Evolutionary conservation across 2,797 vertebrate genomes (phyloP), one percentile per base, ranked within the genome.

Genomic region (Falco novaeseelandiae): DNA sequence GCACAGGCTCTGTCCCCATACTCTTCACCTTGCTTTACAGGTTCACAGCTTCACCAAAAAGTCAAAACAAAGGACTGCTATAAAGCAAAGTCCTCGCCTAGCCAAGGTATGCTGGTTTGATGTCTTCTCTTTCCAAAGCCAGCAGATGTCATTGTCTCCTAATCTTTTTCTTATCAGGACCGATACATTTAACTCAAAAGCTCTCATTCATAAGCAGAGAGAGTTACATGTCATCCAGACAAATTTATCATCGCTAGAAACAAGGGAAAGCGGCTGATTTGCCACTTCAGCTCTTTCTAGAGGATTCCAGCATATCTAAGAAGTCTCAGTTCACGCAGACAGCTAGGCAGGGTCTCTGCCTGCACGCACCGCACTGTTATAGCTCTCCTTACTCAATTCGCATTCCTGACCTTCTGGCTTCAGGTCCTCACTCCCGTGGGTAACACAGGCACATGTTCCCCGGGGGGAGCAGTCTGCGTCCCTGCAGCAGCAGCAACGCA

Each of bases 81-180:
- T 73, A 44, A 29, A 88, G 15, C 38, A 44, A 55, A 86, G 89
- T 32, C 40, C 51, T 61, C 22, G 36, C 32, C 66, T 46, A 1
- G 5, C 20, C 89, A 44, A 74, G 73, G 29, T 62, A 18, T 12
- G 30, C 77, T 55, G 70, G 14, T 73, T 79, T 95, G 85, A 94
- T 94, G 95, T 76, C 85, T 95, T 95, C 93, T 80, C 95, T 83
- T 94, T 11, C 80, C 88, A 61, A 89, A 90, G 86, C 96, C 95
- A 96, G 96, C 93, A 97, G 97, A 97, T 94, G 96, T 96, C 95
- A 97, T 96, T 92, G 91, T 95, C 88, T 96, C 95, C 97, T 94
- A 96, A 93, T 93, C 40, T 54, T 67, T 26, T 23, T 27, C 79
- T 92, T 70, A 96, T 94, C 96, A 85, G 30, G n/a, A 80, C 34